phyloP scores from a whole-genome alignment of 2,113 vertebrate genomes.

The Ornithorhynchus anatinus region DNA sequence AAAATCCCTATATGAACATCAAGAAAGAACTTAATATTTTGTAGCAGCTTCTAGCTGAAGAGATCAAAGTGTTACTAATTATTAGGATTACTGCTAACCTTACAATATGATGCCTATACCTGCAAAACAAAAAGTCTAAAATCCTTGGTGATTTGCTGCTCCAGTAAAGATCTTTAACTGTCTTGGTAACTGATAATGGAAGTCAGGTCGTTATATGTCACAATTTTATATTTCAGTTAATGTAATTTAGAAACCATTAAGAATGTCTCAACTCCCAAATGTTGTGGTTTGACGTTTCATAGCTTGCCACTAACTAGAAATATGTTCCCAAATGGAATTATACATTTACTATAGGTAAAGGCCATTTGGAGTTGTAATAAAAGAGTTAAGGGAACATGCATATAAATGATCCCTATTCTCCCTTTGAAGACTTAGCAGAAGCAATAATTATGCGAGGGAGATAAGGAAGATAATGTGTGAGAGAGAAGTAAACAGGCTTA shows the following conservation, averaged over 20 bases:
- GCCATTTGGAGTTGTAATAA: neutral
- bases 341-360: neutral
- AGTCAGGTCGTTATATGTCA: constrained; percentile 53
- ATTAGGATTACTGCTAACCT: constrained; percentile 9
- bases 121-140: constrained; percentile 20
- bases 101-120: constrained; percentile 33
- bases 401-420: constrained; percentile 10
- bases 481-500: neutral
- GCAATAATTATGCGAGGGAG: neutral
- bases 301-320: neutral
- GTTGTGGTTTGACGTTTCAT: constrained; percentile 18
- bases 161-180: constrained; percentile 50
- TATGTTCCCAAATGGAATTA: constrained; percentile 15
- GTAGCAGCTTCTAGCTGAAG: neutral
- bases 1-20: neutral
- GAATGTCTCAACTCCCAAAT: constrained; percentile 23
- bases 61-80: constrained; percentile 13
- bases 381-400: constrained; percentile 5
- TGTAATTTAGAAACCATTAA: constrained; percentile 22
- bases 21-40: neutral
- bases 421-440: constrained; percentile 7
- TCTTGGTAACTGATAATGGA: constrained; percentile 54
- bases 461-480: neutral
- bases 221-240: constrained; percentile 62
- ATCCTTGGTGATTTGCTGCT: constrained; percentile 28